Conservation (phyloP, 1,140 invertebrate genomes). For the Ridgeia piscesae region DNA sequence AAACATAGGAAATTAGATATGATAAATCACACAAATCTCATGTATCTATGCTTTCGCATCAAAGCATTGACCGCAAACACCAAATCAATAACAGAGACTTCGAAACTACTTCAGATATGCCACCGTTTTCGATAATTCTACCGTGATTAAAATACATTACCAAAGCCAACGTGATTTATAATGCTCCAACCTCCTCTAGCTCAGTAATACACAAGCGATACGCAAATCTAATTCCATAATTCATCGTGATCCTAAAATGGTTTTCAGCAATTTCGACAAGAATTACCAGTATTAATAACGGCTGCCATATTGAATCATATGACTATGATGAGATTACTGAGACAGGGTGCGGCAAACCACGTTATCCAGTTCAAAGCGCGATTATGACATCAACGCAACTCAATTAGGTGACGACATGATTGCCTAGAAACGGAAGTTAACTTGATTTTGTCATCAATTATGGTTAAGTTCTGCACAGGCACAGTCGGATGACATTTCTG, state of each 20-base stretch:
- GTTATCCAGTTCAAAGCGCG: not conserved
- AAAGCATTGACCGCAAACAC: not conserved
- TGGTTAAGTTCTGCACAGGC: not conserved
- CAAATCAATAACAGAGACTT: not conserved
- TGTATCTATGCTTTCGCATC: not conserved
- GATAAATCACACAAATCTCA: not conserved
- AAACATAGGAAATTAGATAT: not conserved
- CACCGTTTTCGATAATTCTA: not conserved
- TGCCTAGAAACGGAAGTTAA: not conserved
- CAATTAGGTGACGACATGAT: not conserved
- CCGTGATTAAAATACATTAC: not conserved
- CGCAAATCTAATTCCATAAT: not conserved
- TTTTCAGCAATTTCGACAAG: not conserved
- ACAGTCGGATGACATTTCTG: not conserved
- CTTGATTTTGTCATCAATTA: not conserved
- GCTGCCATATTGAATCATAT: not conserved
- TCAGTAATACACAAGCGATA: not conserved
- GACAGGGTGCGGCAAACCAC: not conserved
- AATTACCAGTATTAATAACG: slow-evolving; percentile 2
- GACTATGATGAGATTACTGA: not conserved
- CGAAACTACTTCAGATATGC: not conserved
- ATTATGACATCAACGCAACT: not conserved
- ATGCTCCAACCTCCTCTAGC: not conserved
- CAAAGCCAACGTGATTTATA: not conserved
- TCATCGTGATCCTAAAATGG: not conserved